Evolutionary conservation across 2,797 vertebrate genomes (phyloP), one percentile per base, ranked within the genome.

Genomic region (Urocyon cinereoargenteus): DNA sequence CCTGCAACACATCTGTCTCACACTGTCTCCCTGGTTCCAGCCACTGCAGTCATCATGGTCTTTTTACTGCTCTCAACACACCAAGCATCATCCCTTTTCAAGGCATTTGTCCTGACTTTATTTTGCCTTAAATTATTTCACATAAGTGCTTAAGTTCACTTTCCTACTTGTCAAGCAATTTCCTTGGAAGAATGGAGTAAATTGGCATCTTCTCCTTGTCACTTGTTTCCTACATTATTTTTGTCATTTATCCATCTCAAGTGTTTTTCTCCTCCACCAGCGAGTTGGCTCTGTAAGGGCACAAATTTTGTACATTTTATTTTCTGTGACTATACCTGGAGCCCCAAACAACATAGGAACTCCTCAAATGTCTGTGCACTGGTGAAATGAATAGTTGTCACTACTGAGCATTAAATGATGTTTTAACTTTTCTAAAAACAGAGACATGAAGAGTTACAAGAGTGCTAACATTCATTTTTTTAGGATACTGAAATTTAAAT

Each of bases 351-450:
- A 34, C 28, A 16, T 14, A 64, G 45, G 9, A 90, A 78, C 21
- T 90, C 59, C 72, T 12, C 21, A 86, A 82, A n/a, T 89, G 72
- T n/a, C 28, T 83, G 5, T 72, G 75, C 36, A 81, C 9, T 34
- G 4, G 40, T 45, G 3, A 4, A 22, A 40, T 62, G 24, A 90
- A 24, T 15, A 66, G 1, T 72, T 59, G 5, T 2, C n/a, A 61
- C 19, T 36, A 87, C n/a, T 9, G 21, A 70, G n/a, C 40, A 61
- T 34, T 85, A 82, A 28, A 21, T 82, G 15, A 55, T 57, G 14
- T 84, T 75, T 90, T 92, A 84, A 94, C 36, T 85, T 51, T 79
- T 70, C 66, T 87, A n/a, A 81, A 85, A 91, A 31, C 40, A 55
- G 61, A 88, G 18, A 84, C 4, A 24, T 57, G 51, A 62, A 13